Evolutionary conservation across 2,888 invertebrate species (phyloP), one percentile per base, ranked within the genome.

Genomic region (Osmoderma eremita): DNA sequence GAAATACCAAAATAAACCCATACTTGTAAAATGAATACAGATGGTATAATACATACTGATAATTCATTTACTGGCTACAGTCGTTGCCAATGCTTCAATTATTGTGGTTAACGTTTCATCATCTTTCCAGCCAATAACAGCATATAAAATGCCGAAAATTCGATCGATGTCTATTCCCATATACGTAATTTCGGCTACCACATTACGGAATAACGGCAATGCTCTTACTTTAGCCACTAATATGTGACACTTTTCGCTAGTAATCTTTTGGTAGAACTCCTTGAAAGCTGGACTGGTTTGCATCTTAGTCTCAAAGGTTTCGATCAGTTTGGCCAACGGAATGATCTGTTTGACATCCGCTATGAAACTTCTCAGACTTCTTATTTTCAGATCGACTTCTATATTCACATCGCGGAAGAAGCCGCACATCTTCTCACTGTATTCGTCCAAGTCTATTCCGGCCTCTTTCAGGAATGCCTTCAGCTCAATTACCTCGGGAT

Each of bases 101-200:
- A 48, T 15, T 53, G 53, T n/a, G 15, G 15, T 18, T 10, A 62
- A 30, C 30, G 30, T 6, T 62, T 63, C 17, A 8, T 63, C 63
- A 5, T 49, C 18, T 5, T 38, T 20, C 76, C 76, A 76, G 30
- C 73, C 71, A 17, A 76, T 67, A 45, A 75, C 69, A 20, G 65
- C 65, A 53, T 75, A 73, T 39, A 74, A 13, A 8, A 71, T 24
- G 17, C 68, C 65, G 51, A 71, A 58, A 13, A 70, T 42, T 51
- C 70, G 70, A 22, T 74, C 67, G n/a, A 75, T 53, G 65, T 72
- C 72, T 6, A 77, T 69, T 3, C 75, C 76, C 68, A 75, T 61
- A 20, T 58, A 54, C 36, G 58, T 68, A 8, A 77, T 61, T 22
- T 70, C 67, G 15, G 53, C 64, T 5, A 70, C 66, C 18, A 75